Evolutionary conservation across 2,113 vertebrate genomes (phyloP).

Genomic region (Heterotilapia buettikoferi): DNA sequence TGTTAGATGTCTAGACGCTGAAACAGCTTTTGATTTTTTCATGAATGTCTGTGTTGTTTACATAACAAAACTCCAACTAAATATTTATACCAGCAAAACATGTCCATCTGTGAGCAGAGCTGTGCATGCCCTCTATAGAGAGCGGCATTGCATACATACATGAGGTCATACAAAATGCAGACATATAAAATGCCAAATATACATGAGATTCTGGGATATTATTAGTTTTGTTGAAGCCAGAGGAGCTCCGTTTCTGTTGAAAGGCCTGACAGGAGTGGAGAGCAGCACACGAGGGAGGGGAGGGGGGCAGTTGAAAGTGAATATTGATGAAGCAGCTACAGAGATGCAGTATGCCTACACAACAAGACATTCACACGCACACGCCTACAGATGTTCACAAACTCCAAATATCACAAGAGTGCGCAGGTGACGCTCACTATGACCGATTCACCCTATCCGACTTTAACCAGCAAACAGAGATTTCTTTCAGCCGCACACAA

Average conservation of each 20-base stretch:
- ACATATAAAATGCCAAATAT: slow-evolving; percentile 16
- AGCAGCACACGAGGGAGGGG: neutral
- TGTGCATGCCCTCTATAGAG: neutral
- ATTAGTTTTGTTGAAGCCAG: slow-evolving; percentile 20
- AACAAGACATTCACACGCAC: slow-evolving; percentile 37
- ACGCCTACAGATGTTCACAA: slow-evolving; percentile 18
- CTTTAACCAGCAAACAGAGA: neutral
- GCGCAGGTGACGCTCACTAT: slow-evolving; percentile 42
- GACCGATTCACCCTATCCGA: slow-evolving; percentile 1
- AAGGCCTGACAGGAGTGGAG: slow-evolving; percentile 38
- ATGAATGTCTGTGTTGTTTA: neutral
- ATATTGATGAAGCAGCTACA: slow-evolving; percentile 57
- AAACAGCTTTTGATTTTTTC: slow-evolving; percentile 1
- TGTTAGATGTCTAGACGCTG: slow-evolving; percentile 18
- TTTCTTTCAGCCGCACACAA: slow-evolving; percentile 2
- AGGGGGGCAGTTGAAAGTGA: slow-evolving; percentile 22
- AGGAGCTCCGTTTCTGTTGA: slow-evolving; percentile 14
- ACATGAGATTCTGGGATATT: slow-evolving; percentile 11
- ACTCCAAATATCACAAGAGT: slow-evolving; percentile 9
- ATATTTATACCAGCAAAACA: neutral
- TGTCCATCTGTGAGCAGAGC: neutral
- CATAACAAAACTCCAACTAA: neutral
- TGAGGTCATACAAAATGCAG: neutral
- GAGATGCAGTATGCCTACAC: slow-evolving; percentile 49
- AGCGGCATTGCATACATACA: neutral